Evolutionary conservation across 2,797 vertebrate genomes (phyloP).

Genomic region (Microchirus variegatus): DNA sequence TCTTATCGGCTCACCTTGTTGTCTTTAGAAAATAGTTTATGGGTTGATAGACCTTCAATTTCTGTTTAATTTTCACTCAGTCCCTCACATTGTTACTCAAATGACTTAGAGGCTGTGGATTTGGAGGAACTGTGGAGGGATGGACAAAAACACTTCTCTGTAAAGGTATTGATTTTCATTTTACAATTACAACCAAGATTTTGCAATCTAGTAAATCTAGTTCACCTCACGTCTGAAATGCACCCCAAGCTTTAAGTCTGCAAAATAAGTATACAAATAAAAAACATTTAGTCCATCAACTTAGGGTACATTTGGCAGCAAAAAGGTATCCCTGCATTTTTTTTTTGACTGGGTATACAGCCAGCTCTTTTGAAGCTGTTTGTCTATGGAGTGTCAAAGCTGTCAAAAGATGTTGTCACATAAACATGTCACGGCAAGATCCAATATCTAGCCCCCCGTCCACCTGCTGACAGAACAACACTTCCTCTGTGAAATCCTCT

Average conservation of each 20-base stretch:
- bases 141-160: too few relatives aligned
- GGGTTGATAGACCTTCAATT: too few relatives aligned
- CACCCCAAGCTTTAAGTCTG: constrained; percentile 1
- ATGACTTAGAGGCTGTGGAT: too few relatives aligned
- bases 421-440: constrained; percentile 78
- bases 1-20: too few relatives aligned
- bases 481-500: constrained; percentile 64
- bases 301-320: constrained; percentile 61
- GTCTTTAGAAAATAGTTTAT: too few relatives aligned
- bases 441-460: constrained; percentile 77
- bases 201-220: too few relatives aligned
- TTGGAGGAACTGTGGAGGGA: too few relatives aligned
- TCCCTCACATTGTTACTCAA: too few relatives aligned
- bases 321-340: constrained; percentile 57
- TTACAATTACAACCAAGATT: too few relatives aligned
- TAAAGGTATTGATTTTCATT: too few relatives aligned
- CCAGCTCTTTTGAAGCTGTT: constrained; percentile 75
- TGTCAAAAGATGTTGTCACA: constrained; percentile 78
- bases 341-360: constrained; percentile 40
- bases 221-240: constrained; percentile 28
- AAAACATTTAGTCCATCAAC: constrained; percentile 49
- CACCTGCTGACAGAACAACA: constrained; percentile 69
- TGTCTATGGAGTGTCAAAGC: constrained; percentile 72
- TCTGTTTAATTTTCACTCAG: too few relatives aligned
- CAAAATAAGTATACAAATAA: constrained; percentile 4